Evolutionary conservation across 2,113 vertebrate species (phyloP), one percentile per base, ranked within the genome.

Genomic region (Ellobius talpinus): DNA sequence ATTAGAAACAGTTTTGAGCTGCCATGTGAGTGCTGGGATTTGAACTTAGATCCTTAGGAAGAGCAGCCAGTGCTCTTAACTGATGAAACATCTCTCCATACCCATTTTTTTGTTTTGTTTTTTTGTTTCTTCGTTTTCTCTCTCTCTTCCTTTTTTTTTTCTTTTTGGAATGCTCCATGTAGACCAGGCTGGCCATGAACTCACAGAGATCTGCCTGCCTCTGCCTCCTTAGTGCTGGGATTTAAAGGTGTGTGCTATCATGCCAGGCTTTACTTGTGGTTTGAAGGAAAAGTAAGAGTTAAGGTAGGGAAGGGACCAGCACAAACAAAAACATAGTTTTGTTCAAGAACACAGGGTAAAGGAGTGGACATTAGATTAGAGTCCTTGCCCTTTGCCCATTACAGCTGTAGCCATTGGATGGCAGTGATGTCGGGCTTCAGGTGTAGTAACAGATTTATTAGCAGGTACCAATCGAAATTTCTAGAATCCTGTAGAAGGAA

Each of bases 231-330:
- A 17, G 17, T 7, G 26, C 61, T 33, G 39, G 26, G 9, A 45
- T 66, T 66, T 85, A 45, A 45, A 33, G 39, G 26, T 65, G 82
- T 66, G 16, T 29, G 42, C 61, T 19, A 45, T 13, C 47, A 52
- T 19, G 11, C 76, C 45, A 45, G 82, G 39, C 16, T 50, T 87
- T 50, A 77, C 90, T 23, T 85, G 61, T 96, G 66, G 58, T 94
- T 96, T 96, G 89, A 97, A 96, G 82, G 82, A 84, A 96, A 42
- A 77, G 13, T 87, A 31, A 91, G 81, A 92, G 63, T 95, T 92
- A 86, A 94, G 73, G 8, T 45, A 90, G 47, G 9, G 33, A 82
- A 42, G 73, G 42, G 88, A 58, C 36, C 33, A 63, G 50, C 26
- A 63, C 61, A 95, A 63, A 96, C 72, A 90, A 87, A 92, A 74